These are phyloP conservation scores for Cyrtorhinus lividipennis DNA, from an alignment of 1,140 invertebrate genomes.

Conservation along the genomic window DNA sequence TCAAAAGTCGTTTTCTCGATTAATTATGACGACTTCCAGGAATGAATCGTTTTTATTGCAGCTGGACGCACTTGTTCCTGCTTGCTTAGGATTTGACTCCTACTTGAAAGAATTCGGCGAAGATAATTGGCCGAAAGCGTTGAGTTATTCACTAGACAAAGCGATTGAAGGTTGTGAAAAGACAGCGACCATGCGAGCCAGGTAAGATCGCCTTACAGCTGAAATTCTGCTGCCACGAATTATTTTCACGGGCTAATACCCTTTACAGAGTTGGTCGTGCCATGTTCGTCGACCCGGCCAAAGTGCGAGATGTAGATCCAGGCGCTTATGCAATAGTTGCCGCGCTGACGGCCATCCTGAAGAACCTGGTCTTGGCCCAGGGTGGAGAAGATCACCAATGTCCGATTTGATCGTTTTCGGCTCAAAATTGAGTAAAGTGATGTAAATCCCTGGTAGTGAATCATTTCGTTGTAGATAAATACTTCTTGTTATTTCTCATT, in stretches of 20 bases:
- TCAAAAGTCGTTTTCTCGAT: too few species aligned
- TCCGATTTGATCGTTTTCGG: slow-evolving; percentile 10
- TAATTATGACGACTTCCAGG: too few species aligned
- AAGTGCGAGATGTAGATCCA: slow-evolving; percentile 41
- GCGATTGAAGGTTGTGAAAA: slow-evolving; percentile 21
- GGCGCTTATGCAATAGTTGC: slow-evolving; percentile 47
- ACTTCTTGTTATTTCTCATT: too few species aligned
- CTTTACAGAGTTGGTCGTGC: slow-evolving; percentile 41
- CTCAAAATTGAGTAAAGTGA: too few species aligned
- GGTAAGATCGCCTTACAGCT: too few species aligned
- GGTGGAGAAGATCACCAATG: slow-evolving; percentile 2
- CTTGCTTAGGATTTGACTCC: slow-evolving; percentile 18
- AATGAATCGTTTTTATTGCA: too few species aligned
- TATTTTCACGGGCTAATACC: too few species aligned
- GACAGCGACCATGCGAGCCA: slow-evolving; percentile 14
- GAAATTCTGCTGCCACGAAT: too few species aligned
- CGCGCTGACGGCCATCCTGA: slow-evolving; percentile 34
- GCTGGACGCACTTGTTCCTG: slow-evolving; percentile 24
- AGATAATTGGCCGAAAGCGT: slow-evolving; percentile 16
- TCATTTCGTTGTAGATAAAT: too few species aligned
- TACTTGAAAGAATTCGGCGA: slow-evolving; percentile 6
- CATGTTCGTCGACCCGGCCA: slow-evolving; percentile 39
- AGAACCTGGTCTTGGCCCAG: slow-evolving; percentile 20
- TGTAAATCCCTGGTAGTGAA: too few species aligned
- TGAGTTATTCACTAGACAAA: slow-evolving; percentile 20